Conservation (phyloP, 1,140 invertebrate species). For the Ooceraea biroi region DNA sequence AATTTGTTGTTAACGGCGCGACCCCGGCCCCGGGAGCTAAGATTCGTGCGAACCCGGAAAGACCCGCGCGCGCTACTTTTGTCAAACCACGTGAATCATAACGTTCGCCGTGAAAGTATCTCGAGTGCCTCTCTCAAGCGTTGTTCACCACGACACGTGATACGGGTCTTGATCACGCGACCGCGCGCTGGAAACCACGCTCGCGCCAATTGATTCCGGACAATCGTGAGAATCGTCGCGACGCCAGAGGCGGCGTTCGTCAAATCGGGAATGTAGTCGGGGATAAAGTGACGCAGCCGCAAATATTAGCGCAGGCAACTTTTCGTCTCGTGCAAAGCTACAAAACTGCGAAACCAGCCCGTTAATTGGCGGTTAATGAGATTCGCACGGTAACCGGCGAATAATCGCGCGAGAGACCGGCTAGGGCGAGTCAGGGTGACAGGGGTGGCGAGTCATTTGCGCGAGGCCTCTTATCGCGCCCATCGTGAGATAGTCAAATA, state of each 20-base stretch:
- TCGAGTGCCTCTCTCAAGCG: background rate
- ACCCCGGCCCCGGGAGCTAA: conserved; percentile 66
- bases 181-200: background rate
- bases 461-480: conserved; percentile 73
- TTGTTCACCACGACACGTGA: conserved; percentile 7
- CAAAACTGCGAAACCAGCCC: background rate
- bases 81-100: conserved; percentile 41
- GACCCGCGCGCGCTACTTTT: conserved; percentile 31
- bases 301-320: conserved; percentile 24
- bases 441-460: conserved; percentile 52
- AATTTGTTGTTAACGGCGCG: conserved; percentile 77
- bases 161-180: conserved; percentile 6
- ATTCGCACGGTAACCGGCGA: background rate
- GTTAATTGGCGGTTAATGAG: conserved; percentile 32
- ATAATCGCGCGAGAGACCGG: conserved; percentile 12
- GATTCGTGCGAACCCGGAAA: conserved; percentile 79
- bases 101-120: conserved; percentile 48
- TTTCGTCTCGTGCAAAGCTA: background rate
- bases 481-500: conserved; percentile 84
- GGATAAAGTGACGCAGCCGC: too few relatives aligned
- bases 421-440: background rate
- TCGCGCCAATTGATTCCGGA: conserved; percentile 35
- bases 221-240: background rate
- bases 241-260: background rate
- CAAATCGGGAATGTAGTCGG: too few relatives aligned